Conservation (phyloP, 1,140 invertebrate genomes). For the Caenorhabditis remanei region DNA sequence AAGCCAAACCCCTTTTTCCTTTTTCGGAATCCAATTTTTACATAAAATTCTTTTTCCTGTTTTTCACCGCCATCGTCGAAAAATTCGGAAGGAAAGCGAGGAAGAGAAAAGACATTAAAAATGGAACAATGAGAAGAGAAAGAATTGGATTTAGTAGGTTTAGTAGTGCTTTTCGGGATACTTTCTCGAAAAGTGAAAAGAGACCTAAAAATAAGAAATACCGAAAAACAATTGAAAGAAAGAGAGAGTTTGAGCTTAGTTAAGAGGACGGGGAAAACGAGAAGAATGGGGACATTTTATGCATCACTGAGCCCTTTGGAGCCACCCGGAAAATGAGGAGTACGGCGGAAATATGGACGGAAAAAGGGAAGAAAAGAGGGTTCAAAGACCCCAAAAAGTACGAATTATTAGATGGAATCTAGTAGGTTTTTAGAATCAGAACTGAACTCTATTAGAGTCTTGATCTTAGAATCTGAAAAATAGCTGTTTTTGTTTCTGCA, state of each 20-base stretch:
- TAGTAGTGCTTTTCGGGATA: background rate
- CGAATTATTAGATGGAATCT: background rate
- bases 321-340: constrained; percentile 46
- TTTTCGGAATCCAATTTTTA: constrained; percentile 41
- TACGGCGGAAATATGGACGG: background rate
- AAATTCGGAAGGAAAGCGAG: background rate
- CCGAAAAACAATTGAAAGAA: constrained; percentile 53
- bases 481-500: no score
- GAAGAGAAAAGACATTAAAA: constrained; percentile 7
- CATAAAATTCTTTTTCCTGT: background rate
- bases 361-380: constrained; percentile 29
- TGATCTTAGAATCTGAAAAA: no score
- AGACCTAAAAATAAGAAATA: constrained; percentile 18
- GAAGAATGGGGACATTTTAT: constrained; percentile 42
- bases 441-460: no score
- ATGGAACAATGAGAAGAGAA: background rate
- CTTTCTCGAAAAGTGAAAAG: background rate
- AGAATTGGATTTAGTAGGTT: background rate
- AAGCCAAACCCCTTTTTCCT: background rate
- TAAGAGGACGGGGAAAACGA: background rate
- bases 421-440: no score
- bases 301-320: constrained; percentile 51
- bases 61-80: background rate
- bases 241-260: constrained; percentile 33
- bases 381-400: constrained; percentile 8